Percentiles rank a stretch among this genome's conserved stretches.
These are phyloP conservation scores for Dastarcus helophoroides DNA, from an alignment of 2,888 invertebrate species.

Conservation along the genomic window DNA sequence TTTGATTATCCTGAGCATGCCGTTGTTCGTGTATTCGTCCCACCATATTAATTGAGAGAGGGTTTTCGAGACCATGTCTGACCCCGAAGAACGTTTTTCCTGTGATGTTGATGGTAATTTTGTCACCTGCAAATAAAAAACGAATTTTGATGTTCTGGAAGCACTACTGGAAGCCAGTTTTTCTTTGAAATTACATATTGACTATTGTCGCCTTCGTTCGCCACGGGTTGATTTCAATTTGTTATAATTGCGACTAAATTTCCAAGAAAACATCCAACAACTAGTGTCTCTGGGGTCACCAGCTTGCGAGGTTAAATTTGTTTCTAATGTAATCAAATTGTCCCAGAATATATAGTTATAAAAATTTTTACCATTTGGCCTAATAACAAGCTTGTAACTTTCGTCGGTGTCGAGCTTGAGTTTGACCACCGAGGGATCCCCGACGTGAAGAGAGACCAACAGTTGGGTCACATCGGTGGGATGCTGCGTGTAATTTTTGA, in stretches of 20 bases:
- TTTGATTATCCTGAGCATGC: slow-evolving; percentile 50
- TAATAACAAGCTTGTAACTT: slow-evolving; percentile 55
- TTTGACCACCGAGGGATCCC: slow-evolving; percentile 39
- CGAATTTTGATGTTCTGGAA: too few species aligned
- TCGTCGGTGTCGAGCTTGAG: slow-evolving; percentile 61
- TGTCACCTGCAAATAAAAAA: too few species aligned
- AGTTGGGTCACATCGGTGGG: slow-evolving; percentile 29
- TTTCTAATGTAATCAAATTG: too few species aligned
- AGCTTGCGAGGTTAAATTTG: too few species aligned
- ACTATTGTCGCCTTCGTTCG: too few species aligned
- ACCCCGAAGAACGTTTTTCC: slow-evolving; percentile 67
- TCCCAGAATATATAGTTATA: too few species aligned
- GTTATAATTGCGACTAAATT: too few species aligned
- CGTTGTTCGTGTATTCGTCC: slow-evolving; percentile 48
- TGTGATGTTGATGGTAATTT: slow-evolving; percentile 48
- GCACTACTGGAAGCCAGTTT: too few species aligned
- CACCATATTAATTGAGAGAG: slow-evolving; percentile 72
- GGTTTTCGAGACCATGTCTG: slow-evolving; percentile 65
- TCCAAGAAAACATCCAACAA: too few species aligned
- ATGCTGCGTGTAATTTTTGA: slow-evolving; percentile 19
- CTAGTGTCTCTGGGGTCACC: too few species aligned
- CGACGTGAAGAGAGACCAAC: slow-evolving; percentile 43
- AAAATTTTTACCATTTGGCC: slow-evolving; percentile 35
- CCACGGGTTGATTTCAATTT: too few species aligned
- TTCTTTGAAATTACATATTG: too few species aligned